A percentile compares a stretch with the other conserved stretches of the same genome.
Conservation (phyloP, 2,113 vertebrate species). For the Turnix velox region DNA sequence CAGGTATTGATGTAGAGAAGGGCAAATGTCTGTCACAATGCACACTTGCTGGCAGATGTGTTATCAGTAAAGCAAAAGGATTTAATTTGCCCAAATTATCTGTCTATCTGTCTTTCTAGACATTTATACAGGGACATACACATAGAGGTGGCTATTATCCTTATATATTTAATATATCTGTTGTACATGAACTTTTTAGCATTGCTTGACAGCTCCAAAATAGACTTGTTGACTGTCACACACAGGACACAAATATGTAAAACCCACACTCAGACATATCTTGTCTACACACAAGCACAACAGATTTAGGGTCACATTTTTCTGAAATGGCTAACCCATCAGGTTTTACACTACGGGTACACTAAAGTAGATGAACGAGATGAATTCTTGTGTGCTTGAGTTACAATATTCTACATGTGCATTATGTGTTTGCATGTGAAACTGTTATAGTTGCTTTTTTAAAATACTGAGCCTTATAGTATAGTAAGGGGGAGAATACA, state of each 20-base stretch:
- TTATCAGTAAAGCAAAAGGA: slow-evolving; percentile 9
- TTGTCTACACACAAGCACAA: background rate
- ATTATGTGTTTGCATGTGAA: background rate
- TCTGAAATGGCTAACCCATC: background rate
- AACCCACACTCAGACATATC: background rate
- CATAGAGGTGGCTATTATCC: background rate
- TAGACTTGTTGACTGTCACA: background rate
- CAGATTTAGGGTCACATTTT: background rate
- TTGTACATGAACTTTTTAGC: background rate
- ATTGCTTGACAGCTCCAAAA: background rate
- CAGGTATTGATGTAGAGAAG: slow-evolving; percentile 25
- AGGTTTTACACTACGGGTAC: background rate
- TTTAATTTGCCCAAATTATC: background rate
- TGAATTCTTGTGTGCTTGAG: background rate
- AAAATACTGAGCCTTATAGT: background rate
- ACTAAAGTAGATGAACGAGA: background rate
- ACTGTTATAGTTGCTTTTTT: background rate
- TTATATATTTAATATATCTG: background rate
- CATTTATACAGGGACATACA: background rate
- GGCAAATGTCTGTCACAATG: slow-evolving; percentile 26
- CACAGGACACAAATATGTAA: background rate
- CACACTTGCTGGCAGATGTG: slow-evolving; percentile 14
- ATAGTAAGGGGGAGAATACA: background rate
- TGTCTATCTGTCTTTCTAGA: background rate
- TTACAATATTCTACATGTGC: background rate